Base-by-base conservation (phyloP, 2,888 invertebrate genomes). In the Thymelicus lineola region DNA sequence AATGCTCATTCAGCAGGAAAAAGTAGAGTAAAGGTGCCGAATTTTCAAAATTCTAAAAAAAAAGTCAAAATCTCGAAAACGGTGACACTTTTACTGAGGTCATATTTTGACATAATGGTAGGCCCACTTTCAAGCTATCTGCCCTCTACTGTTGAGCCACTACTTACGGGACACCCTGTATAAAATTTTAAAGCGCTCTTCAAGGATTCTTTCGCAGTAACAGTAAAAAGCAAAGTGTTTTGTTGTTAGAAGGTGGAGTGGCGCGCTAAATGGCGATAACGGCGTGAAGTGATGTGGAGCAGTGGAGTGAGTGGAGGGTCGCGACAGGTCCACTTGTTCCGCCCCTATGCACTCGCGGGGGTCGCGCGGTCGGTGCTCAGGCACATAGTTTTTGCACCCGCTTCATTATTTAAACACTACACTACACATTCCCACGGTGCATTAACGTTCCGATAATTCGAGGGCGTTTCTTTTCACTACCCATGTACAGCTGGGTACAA, bases 311-410 rank as follows among this genome's bases (percentile, higher is more conserved):
- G 28, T 28, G 28, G 28, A 28, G 73, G 72, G 75, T 73, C 67
- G 73, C 74, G 76, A 83, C 84, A 82, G 82, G 82, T 83, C 83
- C 89, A 91, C 90, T 90, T 89, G 91, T 92, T 90, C 86, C 90
- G 93, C 93, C 93, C 93, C 88, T 91, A 93, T 93, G 91, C 93
- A 90, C 92, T 91, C 89, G 89, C 79, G 78, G 79, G 84, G 90
- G 69, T 38, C 50, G 50, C 89, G 89, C 78, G 90, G 86, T 90
- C 90, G 87, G 77, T 85, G 80, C 79, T 75, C 81, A 80, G 28
- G 81, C 82, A 78, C 82, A 80, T 82, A 82, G 82, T 91, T 92
- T 93, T 93, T 93, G 91, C 93, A 89, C 87, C 89, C 86, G 84
- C 82, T 85, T 84, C 76, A 83, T 84, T 84, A 85, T 82, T 80